These are phyloP conservation scores for Ivindomyrus marchei DNA, from an alignment of 2,113 vertebrate species.

Conservation along the genomic window DNA sequence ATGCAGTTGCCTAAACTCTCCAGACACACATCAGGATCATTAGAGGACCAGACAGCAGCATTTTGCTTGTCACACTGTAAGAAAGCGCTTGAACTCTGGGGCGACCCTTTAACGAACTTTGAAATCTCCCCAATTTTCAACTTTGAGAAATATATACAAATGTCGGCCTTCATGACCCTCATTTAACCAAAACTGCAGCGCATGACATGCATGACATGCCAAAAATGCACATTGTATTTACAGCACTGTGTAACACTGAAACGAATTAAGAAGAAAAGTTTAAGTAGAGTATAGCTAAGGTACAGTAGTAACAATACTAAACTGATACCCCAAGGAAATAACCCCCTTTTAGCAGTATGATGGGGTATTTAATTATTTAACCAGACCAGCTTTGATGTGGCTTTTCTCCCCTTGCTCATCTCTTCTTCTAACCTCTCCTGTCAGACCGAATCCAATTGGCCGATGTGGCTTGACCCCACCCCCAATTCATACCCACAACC, in stretches of 20 bases:
- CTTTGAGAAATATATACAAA: slow-evolving; percentile 27
- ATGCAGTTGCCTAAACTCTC: not conserved
- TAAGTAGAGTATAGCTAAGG: not conserved
- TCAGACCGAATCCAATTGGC: not conserved
- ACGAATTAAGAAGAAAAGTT: not conserved
- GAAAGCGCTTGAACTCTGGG: slow-evolving; percentile 22
- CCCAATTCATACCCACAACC: not conserved
- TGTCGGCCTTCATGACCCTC: not conserved
- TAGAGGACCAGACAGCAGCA: not conserved
- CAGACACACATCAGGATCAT: not conserved
- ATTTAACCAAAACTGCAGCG: not conserved
- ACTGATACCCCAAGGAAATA: not conserved
- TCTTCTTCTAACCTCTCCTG: not conserved
- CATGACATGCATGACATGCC: not conserved
- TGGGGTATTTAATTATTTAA: not conserved
- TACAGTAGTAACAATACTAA: not conserved
- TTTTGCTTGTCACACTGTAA: not conserved
- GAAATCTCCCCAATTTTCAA: slow-evolving; percentile 26
- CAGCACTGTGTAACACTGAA: not conserved
- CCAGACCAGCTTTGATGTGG: not conserved
- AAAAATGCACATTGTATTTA: not conserved
- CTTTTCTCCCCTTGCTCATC: not conserved
- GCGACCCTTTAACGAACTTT: slow-evolving; percentile 24
- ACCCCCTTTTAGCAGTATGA: not conserved
- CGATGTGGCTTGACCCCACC: not conserved